Evolutionary conservation across 2,888 invertebrate species (phyloP), one percentile per base, ranked within the genome.

Genomic region (Diachrysia chrysitis): DNA sequence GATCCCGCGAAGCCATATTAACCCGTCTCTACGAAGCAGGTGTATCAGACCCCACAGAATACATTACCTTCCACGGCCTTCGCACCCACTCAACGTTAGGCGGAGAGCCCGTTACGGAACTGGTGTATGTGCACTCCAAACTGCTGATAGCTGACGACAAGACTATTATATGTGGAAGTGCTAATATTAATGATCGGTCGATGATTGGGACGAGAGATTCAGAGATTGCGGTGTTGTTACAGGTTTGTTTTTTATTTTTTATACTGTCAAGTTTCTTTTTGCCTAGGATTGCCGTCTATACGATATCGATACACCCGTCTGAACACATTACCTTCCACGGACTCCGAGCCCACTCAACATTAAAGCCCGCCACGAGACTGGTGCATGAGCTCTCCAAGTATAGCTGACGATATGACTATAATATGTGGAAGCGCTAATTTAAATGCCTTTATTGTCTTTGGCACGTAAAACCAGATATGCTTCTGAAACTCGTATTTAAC

Each of bases 41-140:
- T 14, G 96, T 99, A 48, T 89, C 96, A 0, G 97, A 98, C 88
- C 98, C 99, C 0, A 96, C 96, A 9, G 96, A 98, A 66, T 99
- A 99, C 90, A 97, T 99, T 66, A 97, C 98, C 12, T 99, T 99
- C 94, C 98, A 98, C 92, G 98, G 99, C 0, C 96, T 99, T 9
- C 96, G 99, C 56, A 98, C 97, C 0, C 97, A 98, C 94, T 97
- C 97, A 0, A 94, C 96, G 66, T 93, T 99, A 6, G 97, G 97
- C 79, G 97, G 97, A 23, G 97, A 97, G 82, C 97, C 98, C 53
- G 97, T 99, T 57, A 98, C 99, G 0, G 99, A 99, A 91, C 95
- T 99, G 10, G 97, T 99, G 66, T 99, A 99, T 92, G 99, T 99
- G 16, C 99, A 99, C 93, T 99, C 99, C 67, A 99, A 99, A 93